These are phyloP conservation scores for Microctonus brassicae DNA, from an alignment of 2,888 invertebrate genomes.

Conservation along the genomic window DNA sequence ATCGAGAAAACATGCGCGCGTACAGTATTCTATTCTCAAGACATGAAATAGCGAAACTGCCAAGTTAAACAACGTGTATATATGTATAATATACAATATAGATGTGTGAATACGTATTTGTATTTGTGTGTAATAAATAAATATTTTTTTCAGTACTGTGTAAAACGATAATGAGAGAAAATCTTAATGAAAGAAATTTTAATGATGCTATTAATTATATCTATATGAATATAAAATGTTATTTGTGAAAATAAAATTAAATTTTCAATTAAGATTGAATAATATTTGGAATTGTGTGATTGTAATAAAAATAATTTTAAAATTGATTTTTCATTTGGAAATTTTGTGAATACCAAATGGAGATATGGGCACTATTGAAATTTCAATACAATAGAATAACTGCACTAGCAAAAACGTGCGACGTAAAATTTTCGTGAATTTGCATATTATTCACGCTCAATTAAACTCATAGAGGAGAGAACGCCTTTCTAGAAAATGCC, in stretches of 20 bases:
- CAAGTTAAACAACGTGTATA: neutral
- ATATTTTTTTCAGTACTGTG: neutral
- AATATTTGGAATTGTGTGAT: neutral
- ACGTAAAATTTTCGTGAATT: constrained; percentile 48
- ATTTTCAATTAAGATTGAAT: neutral
- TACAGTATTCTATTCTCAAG: constrained; percentile 2
- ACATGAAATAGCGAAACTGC: neutral
- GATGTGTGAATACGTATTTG: neutral
- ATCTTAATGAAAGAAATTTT: neutral
- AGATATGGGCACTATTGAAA: neutral
- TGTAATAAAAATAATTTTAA: neutral
- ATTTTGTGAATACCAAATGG: neutral
- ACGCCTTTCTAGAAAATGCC: constrained; percentile 34
- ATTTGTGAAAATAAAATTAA: neutral
- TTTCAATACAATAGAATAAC: constrained; percentile 48
- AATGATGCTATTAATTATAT: constrained; percentile 5
- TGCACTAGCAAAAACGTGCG: constrained; percentile 37
- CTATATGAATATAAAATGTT: neutral
- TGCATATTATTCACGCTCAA: constrained; percentile 64
- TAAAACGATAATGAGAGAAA: constrained; percentile 20
- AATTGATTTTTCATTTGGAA: constrained; percentile 11
- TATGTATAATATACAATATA: too few species aligned
- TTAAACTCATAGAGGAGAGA: constrained; percentile 59
- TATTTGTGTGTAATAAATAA: neutral
- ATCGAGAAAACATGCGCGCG: neutral